phyloP scores from a whole-genome alignment of 2,113 vertebrate species.

The Chaenocephalus aceratus region DNA sequence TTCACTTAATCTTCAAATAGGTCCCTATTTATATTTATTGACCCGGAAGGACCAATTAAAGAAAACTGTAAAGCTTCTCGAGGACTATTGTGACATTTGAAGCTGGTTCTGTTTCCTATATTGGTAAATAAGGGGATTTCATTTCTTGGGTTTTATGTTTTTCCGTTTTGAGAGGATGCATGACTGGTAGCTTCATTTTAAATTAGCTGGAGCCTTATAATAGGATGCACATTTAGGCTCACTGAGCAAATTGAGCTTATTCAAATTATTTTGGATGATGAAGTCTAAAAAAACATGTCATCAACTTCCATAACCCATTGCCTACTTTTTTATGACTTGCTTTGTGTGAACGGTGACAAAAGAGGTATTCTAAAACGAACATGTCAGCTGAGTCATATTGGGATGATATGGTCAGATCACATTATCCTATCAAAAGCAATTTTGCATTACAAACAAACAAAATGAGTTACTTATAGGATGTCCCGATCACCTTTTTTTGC shows the following conservation, averaged over 20 bases:
- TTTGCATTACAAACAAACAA: no score
- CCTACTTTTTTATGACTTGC: no score
- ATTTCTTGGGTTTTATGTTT: neutral
- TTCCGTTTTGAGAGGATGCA: neutral
- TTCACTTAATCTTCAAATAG: neutral
- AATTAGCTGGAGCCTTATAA: neutral
- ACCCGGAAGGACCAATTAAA: neutral
- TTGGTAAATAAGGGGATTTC: neutral
- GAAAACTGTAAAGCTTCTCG: neutral
- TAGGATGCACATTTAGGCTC: neutral
- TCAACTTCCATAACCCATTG: no score
- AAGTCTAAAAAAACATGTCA: neutral
- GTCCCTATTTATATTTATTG: neutral
- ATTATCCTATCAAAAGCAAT: no score
- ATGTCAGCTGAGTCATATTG: no score
- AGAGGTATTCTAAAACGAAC: no score
- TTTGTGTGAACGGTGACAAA: no score
- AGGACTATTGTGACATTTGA: neutral
- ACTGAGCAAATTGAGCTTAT: neutral
- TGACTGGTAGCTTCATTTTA: neutral
- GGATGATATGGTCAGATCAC: no score
- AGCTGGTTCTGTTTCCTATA: neutral
- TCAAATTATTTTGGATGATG: neutral
- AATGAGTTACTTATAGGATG: no score
- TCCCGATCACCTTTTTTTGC: no score